phyloP scores from a whole-genome alignment of 2,888 invertebrate genomes.

The Azorinus chamasolen region DNA sequence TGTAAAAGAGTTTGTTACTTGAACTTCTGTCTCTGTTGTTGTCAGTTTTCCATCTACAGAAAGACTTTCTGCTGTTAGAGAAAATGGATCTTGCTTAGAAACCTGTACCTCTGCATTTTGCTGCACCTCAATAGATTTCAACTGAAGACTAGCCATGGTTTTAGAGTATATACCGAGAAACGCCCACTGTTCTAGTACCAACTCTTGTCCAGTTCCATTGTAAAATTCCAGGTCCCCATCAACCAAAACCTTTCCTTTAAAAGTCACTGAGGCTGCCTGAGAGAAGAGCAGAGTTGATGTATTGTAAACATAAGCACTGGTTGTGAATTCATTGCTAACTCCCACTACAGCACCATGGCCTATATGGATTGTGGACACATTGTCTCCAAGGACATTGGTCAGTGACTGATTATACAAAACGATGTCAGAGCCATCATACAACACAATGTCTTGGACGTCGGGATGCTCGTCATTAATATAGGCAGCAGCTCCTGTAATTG shows the following conservation, averaged over 20 bases:
- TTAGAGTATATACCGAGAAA: neutral
- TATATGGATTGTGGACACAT: conserved; percentile 42
- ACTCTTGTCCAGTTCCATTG: neutral
- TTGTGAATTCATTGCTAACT: conserved; percentile 33
- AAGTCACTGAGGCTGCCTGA: neutral
- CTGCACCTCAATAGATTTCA: too few species aligned
- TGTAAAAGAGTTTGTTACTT: too few species aligned
- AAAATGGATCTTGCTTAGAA: neutral
- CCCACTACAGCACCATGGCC: conserved; percentile 9
- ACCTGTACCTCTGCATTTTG: too few species aligned
- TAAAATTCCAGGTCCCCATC: neutral
- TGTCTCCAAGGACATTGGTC: conserved; percentile 39
- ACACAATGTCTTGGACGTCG: conserved; percentile 48
- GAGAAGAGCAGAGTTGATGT: conserved; percentile 3
- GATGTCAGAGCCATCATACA: conserved; percentile 62
- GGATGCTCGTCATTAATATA: conserved; percentile 52
- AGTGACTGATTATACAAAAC: conserved; percentile 49
- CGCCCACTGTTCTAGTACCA: neutral
- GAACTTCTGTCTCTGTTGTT: neutral
- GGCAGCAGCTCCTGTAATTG: conserved; percentile 67
- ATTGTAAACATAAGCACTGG: conserved; percentile 47
- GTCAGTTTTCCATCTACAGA: conserved; percentile 2
- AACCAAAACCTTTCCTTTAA: neutral
- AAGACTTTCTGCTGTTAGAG: neutral
- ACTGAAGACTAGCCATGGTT: too few species aligned